A percentile compares a stretch with the other conserved stretches of the same genome.
Evolutionary conservation across 2,113 vertebrate species (phyloP).

Genomic region (Sakesphorus luctuosus): DNA sequence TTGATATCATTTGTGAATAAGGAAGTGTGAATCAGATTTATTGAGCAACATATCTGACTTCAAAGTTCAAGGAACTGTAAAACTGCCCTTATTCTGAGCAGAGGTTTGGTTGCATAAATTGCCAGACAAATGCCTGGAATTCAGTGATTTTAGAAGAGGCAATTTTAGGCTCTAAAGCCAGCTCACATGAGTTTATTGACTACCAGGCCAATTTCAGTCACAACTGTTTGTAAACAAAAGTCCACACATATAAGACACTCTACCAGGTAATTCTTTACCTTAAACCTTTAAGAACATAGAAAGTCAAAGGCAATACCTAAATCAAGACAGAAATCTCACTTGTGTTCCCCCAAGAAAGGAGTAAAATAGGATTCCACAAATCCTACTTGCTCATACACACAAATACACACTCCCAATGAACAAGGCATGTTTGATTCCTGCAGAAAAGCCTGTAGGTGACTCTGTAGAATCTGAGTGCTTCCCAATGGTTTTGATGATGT

Average conservation of each 20-base stretch:
- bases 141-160: not conserved
- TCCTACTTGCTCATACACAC: not conserved
- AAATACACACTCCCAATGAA: not conserved
- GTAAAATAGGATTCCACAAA: not conserved
- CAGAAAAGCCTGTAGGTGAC: not conserved
- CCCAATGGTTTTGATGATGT: not conserved
- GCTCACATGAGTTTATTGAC: not conserved
- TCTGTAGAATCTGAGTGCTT: not conserved
- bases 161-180: not conserved
- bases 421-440: not conserved
- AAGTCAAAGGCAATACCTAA: not conserved
- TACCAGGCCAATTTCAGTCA: not conserved
- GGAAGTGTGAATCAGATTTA: not conserved
- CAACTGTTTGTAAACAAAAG: not conserved
- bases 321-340: not conserved
- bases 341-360: rapidly evolving
- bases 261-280: not conserved
- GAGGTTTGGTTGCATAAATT: not conserved
- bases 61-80: not conserved
- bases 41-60: not conserved
- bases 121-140: not conserved
- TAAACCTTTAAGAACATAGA: not conserved
- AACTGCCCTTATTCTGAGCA: not conserved
- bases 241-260: not conserved
- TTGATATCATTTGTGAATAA: not conserved